Evolutionary conservation across 2,113 vertebrate genomes (phyloP).

Genomic region (Nothocercus nigrocapillus): DNA sequence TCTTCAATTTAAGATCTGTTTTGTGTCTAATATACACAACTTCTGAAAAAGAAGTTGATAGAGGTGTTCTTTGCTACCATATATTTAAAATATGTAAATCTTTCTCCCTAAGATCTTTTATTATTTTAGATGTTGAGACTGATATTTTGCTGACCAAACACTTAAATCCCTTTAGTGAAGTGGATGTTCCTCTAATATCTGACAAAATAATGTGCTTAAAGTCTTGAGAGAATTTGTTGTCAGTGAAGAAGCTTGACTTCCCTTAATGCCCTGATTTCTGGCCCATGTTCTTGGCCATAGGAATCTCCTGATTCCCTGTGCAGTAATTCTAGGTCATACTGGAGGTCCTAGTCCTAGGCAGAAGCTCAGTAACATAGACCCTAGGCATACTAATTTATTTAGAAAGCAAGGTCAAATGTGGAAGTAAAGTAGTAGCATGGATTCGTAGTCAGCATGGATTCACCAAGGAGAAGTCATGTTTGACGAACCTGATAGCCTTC

Average conservation of each 20-base stretch:
- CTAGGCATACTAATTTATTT: not conserved
- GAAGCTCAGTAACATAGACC: not conserved
- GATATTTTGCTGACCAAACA: not conserved
- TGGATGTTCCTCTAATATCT: not conserved
- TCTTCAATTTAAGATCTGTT: not conserved
- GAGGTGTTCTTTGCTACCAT: not conserved
- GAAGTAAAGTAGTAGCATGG: not conserved
- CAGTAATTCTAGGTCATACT: not conserved
- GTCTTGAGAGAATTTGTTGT: not conserved
- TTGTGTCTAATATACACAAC: not conserved
- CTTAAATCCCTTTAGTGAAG: not conserved
- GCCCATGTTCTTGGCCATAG: not conserved
- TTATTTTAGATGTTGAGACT: not conserved
- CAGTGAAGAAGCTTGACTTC: not conserved
- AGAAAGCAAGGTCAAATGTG: not conserved
- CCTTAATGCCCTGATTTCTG: not conserved
- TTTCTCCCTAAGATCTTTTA: not conserved
- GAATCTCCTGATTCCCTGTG: not conserved
- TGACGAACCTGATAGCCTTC: too few relatives aligned
- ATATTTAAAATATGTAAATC: not conserved
- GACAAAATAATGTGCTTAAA: not conserved
- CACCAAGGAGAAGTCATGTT: too few relatives aligned
- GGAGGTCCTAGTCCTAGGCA: not conserved
- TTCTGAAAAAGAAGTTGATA: not conserved
- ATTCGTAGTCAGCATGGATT: too few relatives aligned